Base-by-base conservation (phyloP, 2,888 invertebrate genomes). In the Tenthredo scrophulariae region DNA sequence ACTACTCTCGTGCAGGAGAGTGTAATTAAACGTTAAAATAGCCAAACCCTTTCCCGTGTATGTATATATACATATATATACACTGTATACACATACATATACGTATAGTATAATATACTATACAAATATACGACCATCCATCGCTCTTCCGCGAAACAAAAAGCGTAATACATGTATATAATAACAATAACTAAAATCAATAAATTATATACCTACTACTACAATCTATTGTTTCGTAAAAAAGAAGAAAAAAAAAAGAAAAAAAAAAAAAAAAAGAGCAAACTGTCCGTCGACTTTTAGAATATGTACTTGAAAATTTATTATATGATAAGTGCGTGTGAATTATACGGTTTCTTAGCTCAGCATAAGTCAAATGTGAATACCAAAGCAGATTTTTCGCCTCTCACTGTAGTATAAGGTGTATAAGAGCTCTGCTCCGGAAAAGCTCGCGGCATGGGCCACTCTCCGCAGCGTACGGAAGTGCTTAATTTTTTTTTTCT, bases 1-100 rank as follows among this genome's bases (percentile, higher is more conserved):
- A 65, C 54, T 50, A 26, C 54, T 58, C 9, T 40, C 15, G 62
- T 62, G 50, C 18, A 82, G 13, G 37, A 43, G 43, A 40, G 46
- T 46, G 43, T 43, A 83, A 83, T 83, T 83, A 70, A 83, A 83
- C 67, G 18, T 46, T 26, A 33, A 83, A 67, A 50, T 83, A 83
- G 83, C 83, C 83, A 10, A 83, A 83, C 83, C 83, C 50, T 83
- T 67, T 83, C 29, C 83, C 83, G 83, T 80, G 26, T 40, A 13
- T 0, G n/a, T 10, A 9, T 26, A 37, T 62, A 62, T 37, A 22
- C 18, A 33, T 37, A 40, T 40, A 6, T 37, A 37, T 37, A 37
- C 37, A n/a, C 37, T 37, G 1, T 37, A 7, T 33, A 13, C 5
- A 75, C 29, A 50, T 15, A 15, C 29, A 29, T 29, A 37, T 18